Evolutionary conservation across 2,113 vertebrate species (phyloP).

Genomic region (Coptodon rendalli): DNA sequence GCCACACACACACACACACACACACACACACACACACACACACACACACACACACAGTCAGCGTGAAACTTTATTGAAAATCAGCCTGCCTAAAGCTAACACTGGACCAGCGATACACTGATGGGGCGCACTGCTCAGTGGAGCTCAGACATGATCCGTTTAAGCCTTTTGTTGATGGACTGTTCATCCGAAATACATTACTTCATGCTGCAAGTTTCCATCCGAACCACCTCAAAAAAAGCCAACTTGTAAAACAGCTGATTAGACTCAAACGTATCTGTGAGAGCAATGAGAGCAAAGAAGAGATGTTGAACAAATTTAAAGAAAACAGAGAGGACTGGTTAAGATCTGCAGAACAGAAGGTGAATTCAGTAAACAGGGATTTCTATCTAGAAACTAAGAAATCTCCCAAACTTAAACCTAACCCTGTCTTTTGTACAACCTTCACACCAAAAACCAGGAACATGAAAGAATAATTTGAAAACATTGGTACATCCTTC

Average conservation of each 20-base stretch:
- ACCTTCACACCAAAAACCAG: neutral
- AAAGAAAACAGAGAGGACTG: neutral
- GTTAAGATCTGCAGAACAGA: neutral
- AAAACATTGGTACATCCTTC: neutral
- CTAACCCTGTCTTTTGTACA: neutral
- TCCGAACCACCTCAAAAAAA: accelerated
- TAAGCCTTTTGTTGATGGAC: neutral
- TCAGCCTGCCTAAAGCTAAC: neutral
- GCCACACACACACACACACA: neutral
- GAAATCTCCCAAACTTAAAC: neutral
- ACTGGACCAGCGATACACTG: neutral
- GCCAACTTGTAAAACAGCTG: neutral
- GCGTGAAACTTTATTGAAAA: neutral
- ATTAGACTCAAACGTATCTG: accelerated
- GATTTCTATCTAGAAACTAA: neutral
- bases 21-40: neutral
- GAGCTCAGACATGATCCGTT: neutral
- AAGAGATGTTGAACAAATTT: neutral
- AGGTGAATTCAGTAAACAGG: neutral
- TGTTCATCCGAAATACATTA: neutral
- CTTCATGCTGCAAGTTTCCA: neutral
- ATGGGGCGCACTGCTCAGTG: neutral
- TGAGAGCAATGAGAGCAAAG: neutral
- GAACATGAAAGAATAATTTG: neutral
- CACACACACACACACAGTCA: neutral